Conservation (phyloP, 2,888 invertebrate genomes). For the Alloscopus bannaensis region DNA sequence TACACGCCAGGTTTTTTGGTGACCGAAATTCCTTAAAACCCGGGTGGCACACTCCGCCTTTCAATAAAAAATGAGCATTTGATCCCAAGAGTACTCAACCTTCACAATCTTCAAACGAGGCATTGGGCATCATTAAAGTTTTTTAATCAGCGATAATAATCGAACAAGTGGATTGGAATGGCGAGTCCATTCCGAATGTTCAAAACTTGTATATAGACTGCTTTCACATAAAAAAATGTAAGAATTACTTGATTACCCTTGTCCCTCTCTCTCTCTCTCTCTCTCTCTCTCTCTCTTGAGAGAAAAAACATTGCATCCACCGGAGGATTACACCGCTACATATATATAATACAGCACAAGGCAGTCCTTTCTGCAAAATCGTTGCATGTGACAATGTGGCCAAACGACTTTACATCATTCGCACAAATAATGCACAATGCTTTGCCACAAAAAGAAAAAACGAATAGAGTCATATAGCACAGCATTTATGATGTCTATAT, state of each 20-base stretch:
- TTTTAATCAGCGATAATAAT: constrained; percentile 51
- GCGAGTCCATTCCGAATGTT: too few species aligned
- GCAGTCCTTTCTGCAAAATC: not conserved
- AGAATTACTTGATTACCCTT: too few species aligned
- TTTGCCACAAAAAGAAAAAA: too few species aligned
- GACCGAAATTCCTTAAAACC: constrained; percentile 51
- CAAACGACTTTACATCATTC: constrained; percentile 49
- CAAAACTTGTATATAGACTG: too few species aligned
- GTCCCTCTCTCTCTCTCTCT: too few species aligned
- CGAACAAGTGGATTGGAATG: constrained; percentile 23
- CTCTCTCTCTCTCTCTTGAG: too few species aligned
- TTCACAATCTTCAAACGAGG: constrained; percentile 41
- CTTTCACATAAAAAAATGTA: too few species aligned
- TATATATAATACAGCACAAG: too few species aligned
- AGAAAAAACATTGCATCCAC: too few species aligned
- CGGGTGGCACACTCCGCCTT: constrained; percentile 57
- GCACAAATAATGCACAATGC: constrained; percentile 49
- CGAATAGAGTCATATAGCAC: too few species aligned
- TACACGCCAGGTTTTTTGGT: constrained; percentile 37
- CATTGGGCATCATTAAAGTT: constrained; percentile 19
- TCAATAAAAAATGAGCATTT: constrained; percentile 44
- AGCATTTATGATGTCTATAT: too few species aligned
- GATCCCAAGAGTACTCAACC: constrained; percentile 54
- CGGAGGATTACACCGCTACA: too few species aligned
- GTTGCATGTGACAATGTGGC: constrained; percentile 10